Evolutionary conservation across 2,888 invertebrate genomes (phyloP).

Genomic region (Nyleta sp.): DNA sequence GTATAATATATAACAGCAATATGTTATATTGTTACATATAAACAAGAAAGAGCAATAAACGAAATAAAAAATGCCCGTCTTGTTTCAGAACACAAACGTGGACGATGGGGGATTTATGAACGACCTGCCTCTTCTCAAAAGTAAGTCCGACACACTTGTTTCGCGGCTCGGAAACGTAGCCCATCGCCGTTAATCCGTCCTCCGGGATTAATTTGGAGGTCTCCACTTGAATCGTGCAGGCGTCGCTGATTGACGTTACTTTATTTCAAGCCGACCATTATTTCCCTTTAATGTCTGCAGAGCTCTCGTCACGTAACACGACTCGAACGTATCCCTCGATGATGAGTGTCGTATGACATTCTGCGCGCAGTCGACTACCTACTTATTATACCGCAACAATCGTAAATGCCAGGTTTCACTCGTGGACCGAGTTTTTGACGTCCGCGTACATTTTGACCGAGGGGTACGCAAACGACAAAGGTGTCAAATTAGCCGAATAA

Average conservation of each 20-base stretch:
- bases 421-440: slow-evolving; percentile 35
- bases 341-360: slow-evolving; percentile 66
- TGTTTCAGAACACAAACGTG: slow-evolving; percentile 89
- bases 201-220: slow-evolving; percentile 30
- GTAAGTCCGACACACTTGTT: slow-evolving; percentile 84
- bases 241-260: slow-evolving; percentile 19
- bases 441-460: neutral
- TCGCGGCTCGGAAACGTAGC: neutral
- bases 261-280: slow-evolving; percentile 40
- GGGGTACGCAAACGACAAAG: slow-evolving; percentile 23
- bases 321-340: slow-evolving; percentile 52
- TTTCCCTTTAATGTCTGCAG: slow-evolving; percentile 23
- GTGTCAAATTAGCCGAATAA: slow-evolving; percentile 45
- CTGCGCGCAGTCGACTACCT: slow-evolving; percentile 69
- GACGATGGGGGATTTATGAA: slow-evolving; percentile 96
- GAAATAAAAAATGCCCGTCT: slow-evolving; percentile 13
- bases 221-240: neutral
- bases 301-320: slow-evolving; percentile 54
- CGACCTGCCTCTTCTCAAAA: slow-evolving; percentile 94
- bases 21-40: too few species aligned
- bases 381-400: slow-evolving; percentile 77
- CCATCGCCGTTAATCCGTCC: slow-evolving; percentile 14
- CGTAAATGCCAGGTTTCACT: slow-evolving; percentile 65
- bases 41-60: neutral
- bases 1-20: too few species aligned